These are phyloP conservation scores for Candidula unifasciata DNA, from an alignment of 2,888 invertebrate species.

Conservation along the genomic window DNA sequence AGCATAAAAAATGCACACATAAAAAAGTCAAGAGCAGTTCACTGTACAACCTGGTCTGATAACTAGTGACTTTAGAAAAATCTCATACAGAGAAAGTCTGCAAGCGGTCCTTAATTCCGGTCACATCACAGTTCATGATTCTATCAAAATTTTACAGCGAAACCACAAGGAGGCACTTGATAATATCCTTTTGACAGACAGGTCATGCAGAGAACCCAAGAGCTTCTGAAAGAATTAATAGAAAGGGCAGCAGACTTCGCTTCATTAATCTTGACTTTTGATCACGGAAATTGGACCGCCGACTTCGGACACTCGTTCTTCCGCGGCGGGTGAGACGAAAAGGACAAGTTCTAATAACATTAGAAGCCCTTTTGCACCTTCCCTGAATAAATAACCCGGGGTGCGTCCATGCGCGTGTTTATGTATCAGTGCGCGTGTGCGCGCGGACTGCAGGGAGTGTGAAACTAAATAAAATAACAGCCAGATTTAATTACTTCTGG, in stretches of 20 bases:
- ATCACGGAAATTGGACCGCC: not conserved
- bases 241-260: slow-evolving; percentile 20
- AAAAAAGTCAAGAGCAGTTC: not conserved
- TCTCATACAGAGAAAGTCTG: not conserved
- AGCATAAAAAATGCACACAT: not conserved
- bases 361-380: not conserved
- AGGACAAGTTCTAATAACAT: not conserved
- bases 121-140: not conserved
- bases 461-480: not conserved
- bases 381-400: not conserved
- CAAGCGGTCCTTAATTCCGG: not conserved
- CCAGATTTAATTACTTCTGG: slow-evolving; percentile 26
- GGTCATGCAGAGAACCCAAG: not conserved
- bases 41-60: not conserved
- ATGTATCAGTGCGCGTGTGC: not conserved
- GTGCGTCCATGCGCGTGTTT: not conserved
- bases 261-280: slow-evolving; percentile 35
- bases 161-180: not conserved
- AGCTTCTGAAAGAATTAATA: not conserved
- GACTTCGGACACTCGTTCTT: slow-evolving; percentile 14
- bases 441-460: not conserved
- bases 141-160: not conserved
- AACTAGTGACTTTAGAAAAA: not conserved
- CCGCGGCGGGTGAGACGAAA: not conserved
- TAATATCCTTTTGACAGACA: not conserved